A percentile compares a stretch with the other conserved stretches of the same genome.
Evolutionary conservation across 1,140 invertebrate species (phyloP).

Genomic region (Sitobion miscanthi): DNA sequence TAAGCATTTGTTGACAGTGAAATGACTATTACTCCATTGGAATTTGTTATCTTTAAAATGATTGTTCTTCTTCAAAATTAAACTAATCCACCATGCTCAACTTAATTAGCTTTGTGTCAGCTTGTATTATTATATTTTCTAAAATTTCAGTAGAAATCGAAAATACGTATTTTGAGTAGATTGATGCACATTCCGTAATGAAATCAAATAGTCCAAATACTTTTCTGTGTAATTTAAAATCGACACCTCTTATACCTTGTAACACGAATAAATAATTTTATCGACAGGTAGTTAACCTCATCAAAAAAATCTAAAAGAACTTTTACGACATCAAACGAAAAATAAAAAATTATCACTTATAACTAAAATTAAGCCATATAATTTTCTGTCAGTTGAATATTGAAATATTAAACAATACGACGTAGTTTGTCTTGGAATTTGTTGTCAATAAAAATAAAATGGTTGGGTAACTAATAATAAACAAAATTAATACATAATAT

Average conservation of each 20-base stretch:
- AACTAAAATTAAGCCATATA: not conserved
- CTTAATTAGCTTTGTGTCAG: not conserved
- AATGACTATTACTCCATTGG: too few species aligned
- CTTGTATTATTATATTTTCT: not conserved
- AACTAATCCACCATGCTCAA: not conserved
- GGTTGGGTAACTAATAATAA: too few species aligned
- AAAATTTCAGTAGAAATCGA: not conserved
- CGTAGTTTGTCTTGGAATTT: not conserved
- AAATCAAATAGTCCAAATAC: not conserved
- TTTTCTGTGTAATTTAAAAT: not conserved
- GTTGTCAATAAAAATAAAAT: not conserved
- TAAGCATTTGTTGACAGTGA: too few species aligned
- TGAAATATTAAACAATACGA: not conserved
- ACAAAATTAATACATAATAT: too few species aligned
- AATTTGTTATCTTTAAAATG: not conserved
- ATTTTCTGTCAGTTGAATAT: not conserved
- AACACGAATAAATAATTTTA: not conserved
- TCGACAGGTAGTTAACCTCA: not conserved
- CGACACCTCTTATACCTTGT: not conserved
- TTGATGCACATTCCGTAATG: not conserved
- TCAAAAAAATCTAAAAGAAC: not conserved
- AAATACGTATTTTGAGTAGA: not conserved
- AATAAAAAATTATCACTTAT: not conserved
- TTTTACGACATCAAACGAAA: not conserved
- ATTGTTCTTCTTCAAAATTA: not conserved